Base-by-base conservation (phyloP, 2,888 invertebrate species). In the Oscheius sp. region DNA sequence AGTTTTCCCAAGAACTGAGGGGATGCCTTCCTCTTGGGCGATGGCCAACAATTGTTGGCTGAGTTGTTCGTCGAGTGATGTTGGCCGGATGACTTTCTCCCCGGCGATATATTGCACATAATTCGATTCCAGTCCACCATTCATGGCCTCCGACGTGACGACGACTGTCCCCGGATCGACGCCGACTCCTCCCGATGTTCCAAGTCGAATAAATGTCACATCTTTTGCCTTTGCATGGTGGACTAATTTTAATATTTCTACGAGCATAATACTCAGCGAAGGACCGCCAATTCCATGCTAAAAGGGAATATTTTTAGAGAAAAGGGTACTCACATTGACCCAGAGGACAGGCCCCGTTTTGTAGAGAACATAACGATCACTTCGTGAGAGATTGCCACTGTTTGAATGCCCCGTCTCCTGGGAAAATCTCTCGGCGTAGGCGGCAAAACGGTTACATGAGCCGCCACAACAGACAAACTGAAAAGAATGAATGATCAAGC, bases 231-330 rank as follows among this genome's bases (percentile, higher is more conserved):
- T 93, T 52, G 98, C 95, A 89, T 95, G 94, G 89, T 94, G 93
- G 93, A 99, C 94, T 85, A 99, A 91, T 90, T 99, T 99, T 88
- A 97, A 95, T 77, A 96, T 91, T 91, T 99, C 98, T 89, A 97
- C 95, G 74, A 99, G 92, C 70, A 98, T 91, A 83, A 99, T 96
- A 68, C 95, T 94, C 71, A 97, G 93, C 0, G 98, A 98, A 5
- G 98, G 96, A 70, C 95, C 93, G 5, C 98, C 99, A 94, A 99
- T 99, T 73, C 98, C 99, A 89, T 99, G 99, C 95, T 95, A 72
- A 52, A 80, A 74, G 9, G 43, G 16, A n/a, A 9, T 35, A 35
- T 35, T 35, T 35, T 35, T 43, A n/a, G 21, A 18, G n/a, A 2
- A 23, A 18, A 41, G 45, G 73, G 58, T 9, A 75, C 88, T 87